Base-by-base conservation (phyloP, 2,113 vertebrate species). In the Aptenodytes patagonicus region DNA sequence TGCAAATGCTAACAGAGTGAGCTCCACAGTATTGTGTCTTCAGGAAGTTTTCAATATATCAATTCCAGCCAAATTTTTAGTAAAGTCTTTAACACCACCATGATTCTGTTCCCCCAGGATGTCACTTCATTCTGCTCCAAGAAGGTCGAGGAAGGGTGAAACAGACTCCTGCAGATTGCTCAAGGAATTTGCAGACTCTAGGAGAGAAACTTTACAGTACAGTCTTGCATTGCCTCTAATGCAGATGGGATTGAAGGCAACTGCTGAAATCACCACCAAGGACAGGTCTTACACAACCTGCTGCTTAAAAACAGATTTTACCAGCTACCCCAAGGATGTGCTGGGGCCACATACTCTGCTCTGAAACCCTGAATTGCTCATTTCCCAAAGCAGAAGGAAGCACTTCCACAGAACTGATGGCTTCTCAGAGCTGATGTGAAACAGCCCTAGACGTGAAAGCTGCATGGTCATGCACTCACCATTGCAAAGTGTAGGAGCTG, bases 341-440 rank as follows among this genome's bases (percentile, higher is more conserved):
- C 49, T 60, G 51, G 32, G 46, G 28, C 24, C 7, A 0, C 13
- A 12, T 0, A 4, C 10, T 6, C 40, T 31, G 40, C 68, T 49
- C 58, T 20, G 34, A 22, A 71, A 22, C 29, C 62, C 16, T 4
- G 16, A 28, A 22, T 1, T 46, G 13, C 54, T 49, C 34, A 11
- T 11, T 44, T 26, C 44, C 51, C 32, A 38, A 18, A 17, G 44
- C 49, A 25, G 10, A 0, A 7, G 28, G 24, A 46, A 58, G 21
- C 19, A 28, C 10, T 40, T 78, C 47, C n/a, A 36, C 16, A 44
- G 70, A 80, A 10, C 9, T 3, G 16, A 7, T 17, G 49, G 58
- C 3, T 81, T 61, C 44, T 87, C 55, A 22, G 38, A 60, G 55
- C 13, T 25, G 42, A 40, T 12, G 25, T 11, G 25, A 15, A 62